Evolutionary conservation across 2,888 invertebrate species (phyloP), one percentile per base, ranked within the genome.

Genomic region (Drosophila borborema): DNA sequence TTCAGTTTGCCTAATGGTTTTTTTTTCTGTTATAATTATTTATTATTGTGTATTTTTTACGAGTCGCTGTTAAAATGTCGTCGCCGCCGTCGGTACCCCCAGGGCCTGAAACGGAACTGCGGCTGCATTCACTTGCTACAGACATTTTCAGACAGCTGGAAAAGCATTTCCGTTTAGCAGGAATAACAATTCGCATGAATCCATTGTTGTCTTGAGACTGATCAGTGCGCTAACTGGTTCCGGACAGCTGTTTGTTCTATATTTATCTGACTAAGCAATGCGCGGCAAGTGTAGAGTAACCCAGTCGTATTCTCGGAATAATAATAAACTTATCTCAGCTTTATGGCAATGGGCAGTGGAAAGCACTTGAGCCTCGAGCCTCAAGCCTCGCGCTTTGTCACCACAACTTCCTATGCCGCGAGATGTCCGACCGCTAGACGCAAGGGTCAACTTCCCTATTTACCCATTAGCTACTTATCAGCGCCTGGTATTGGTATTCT

Each of bases 131-230:
- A 53, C 6, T 34, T 43, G 31, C n/a, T 28, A 10, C 16, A 8
- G 31, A 36, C 8, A 63, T 31, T 66, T 68, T 46, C 63, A 55
- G 28, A 49, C 54, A 55, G 23, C n/a, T 61, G 65, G 65, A 72
- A 70, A 89, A 87, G 82, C 65, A 85, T 89, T 85, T 85, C 89
- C 85, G 89, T 89, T 85, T 79, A 64, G 36, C 71, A 81, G 74
- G 59, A 70, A 80, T 23, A 48, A 38, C 62, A 45, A 53, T 87
- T 85, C 74, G n/a, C 49, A 31, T 55, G 66, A 87, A 80, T 34
- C 56, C 64, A 34, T 67, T 69, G 48, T 18, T 28, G 20, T 34
- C 34, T n/a, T 36, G 36, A 20, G 59, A 58, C 20, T 38, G 46
- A 72, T 68, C 54, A 64, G 45, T 54, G 18, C 40, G 40, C 54